phyloP scores from a whole-genome alignment of 2,888 invertebrate species.

The Ophion slaviceki region DNA sequence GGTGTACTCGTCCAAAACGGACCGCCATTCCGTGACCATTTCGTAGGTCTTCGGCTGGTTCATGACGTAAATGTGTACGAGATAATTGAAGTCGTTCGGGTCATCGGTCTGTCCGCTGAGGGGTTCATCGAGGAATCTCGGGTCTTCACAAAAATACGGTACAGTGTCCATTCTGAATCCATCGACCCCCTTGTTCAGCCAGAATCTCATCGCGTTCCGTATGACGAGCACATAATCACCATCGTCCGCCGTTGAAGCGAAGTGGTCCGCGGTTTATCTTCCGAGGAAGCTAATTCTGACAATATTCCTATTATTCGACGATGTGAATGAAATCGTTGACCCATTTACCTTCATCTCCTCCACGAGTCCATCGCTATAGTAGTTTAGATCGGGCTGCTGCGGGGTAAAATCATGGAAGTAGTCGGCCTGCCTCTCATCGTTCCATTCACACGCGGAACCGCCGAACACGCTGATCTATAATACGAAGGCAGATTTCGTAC shows the following conservation, averaged over 20 bases:
- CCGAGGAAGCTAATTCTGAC: neutral
- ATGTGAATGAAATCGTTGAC: neutral
- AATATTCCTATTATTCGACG: neutral
- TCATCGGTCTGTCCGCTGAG: constrained; percentile 82
- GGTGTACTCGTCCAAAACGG: constrained; percentile 85
- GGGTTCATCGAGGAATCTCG: constrained; percentile 85
- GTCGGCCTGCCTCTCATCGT: constrained; percentile 87
- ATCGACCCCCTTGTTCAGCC: constrained; percentile 90
- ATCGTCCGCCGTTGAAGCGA: neutral
- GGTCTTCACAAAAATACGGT: constrained; percentile 84
- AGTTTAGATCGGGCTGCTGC: constrained; percentile 93
- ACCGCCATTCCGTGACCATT: constrained; percentile 85
- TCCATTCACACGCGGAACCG: constrained; percentile 90
- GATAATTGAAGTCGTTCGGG: constrained; percentile 85
- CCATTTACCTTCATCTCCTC: constrained; percentile 87
- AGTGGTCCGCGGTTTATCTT: neutral
- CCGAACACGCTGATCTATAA: constrained; percentile 87
- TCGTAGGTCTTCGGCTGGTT: constrained; percentile 86
- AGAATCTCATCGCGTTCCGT: constrained; percentile 87
- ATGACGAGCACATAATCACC: neutral
- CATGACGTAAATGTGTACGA: constrained; percentile 86
- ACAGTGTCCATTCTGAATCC: constrained; percentile 91
- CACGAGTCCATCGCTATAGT: constrained; percentile 87
- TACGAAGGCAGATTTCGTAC: neutral
- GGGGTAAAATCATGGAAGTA: constrained; percentile 91